These are phyloP conservation scores for Chitala chitala DNA, from an alignment of 2,113 vertebrate genomes.

Conservation along the genomic window DNA sequence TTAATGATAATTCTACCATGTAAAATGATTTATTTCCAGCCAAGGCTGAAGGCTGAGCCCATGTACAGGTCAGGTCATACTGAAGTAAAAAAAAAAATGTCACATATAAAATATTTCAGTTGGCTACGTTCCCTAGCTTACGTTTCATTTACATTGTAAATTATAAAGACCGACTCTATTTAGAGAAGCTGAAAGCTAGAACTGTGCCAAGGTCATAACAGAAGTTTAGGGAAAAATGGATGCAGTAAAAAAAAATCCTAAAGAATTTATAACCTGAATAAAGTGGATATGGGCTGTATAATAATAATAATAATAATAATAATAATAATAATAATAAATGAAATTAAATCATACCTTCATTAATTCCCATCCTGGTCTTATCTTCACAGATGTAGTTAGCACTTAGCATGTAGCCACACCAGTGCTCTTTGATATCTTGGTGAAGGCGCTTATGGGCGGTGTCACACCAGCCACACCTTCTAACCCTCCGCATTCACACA, in stretches of 20 bases:
- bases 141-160: conserved; percentile 11
- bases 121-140: neutral
- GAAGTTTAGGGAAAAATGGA: conserved; percentile 12
- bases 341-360: no score
- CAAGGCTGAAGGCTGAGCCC: neutral
- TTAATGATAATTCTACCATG: neutral
- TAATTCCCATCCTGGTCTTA: no score
- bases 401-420: no score
- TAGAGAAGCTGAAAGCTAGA: neutral
- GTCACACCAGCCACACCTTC: no score
- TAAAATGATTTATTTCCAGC: neutral
- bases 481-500: no score
- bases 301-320: no score
- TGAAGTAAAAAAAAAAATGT: neutral
- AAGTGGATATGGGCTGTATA: no score
- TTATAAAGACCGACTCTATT: conserved; percentile 10
- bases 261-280: no score
- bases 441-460: no score
- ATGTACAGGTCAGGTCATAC: neutral
- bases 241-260: conserved; percentile 23
- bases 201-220: conserved; percentile 3
- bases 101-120: neutral
- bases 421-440: no score
- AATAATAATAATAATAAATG: no score
- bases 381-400: no score